Evolutionary conservation across 2,113 vertebrate genomes (phyloP), one percentile per base, ranked within the genome.

Genomic region (Erythrolamprus reginae): DNA sequence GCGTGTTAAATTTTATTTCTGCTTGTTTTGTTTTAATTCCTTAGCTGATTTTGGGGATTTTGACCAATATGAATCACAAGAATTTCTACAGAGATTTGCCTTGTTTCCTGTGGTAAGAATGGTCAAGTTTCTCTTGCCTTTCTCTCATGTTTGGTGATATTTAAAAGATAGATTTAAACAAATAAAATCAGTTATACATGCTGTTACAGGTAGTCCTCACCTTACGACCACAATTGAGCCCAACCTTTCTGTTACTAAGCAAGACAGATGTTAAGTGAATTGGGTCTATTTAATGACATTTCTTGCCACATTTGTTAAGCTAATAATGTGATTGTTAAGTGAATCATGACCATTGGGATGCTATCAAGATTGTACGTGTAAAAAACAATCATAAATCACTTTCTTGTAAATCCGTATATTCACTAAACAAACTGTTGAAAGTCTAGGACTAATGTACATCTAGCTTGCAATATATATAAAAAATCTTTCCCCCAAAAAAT

Each of bases 1-100:
- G 21, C 13, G 21, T 82, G 53, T 48, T 87, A 90, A 87, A 82
- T 90, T 90, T 94, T 87, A 93, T 92, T 95, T 12, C 88, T 94
- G 93, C 0, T 83, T 50, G 0, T 90, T 87, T 4, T 28, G 10
- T 96, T 15, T 93, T 93, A 52, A 47, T 93, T 93, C 89, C 93
- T 91, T 95, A 99, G 99, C 99, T 96, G 99, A 99, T 96, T 99
- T 99, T 96, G 99, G 99, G 95, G 99, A 99, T 96, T 99, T 98
- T 92, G 98, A 98, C 96, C 98, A 98, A 55, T 99, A 99, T 97
- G 98, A 99, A 95, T 99, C 99, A 89, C 98, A 99, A 95, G 99
- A 99, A 89, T 99, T 99, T 95, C 98, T 99, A 33, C 98, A 99
- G 97, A 98, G 99, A 96, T 99, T 98, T 96, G 98, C 98, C 93